These are phyloP conservation scores for Malurus elegans DNA, from an alignment of 2,113 vertebrate species.

Conservation along the genomic window DNA sequence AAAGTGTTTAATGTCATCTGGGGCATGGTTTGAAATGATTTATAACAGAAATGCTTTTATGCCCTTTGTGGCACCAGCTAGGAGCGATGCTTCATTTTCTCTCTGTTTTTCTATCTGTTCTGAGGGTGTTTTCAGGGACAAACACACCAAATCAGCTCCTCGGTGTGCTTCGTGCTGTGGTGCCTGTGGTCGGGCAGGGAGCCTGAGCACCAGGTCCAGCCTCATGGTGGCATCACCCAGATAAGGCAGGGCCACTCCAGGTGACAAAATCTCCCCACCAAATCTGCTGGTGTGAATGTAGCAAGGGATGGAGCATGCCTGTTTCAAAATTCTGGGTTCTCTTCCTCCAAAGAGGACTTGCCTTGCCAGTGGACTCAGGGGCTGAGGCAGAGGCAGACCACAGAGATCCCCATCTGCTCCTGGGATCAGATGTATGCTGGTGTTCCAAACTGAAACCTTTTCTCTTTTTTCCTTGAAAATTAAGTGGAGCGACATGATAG, in stretches of 20 bases:
- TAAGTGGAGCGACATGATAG: neutral
- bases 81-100: neutral
- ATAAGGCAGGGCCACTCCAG: neutral
- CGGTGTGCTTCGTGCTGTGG: neutral
- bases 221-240: neutral
- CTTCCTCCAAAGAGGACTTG: neutral
- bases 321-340: neutral
- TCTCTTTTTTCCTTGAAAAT: neutral
- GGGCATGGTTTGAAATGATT: conserved; percentile 29
- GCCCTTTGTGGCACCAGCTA: neutral
- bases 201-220: neutral
- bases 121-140: conserved; percentile 21
- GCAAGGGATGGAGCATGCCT: accelerated
- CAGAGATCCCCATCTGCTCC: conserved; percentile 7
- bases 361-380: neutral
- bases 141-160: neutral
- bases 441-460: neutral
- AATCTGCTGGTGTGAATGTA: neutral
- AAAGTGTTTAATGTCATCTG: conserved; percentile 48
- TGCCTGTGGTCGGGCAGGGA: neutral
- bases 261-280: neutral
- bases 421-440: neutral
- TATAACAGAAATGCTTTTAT: conserved; percentile 11
- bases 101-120: neutral
- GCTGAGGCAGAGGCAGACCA: neutral